phyloP scores from a whole-genome alignment of 2,888 invertebrate genomes.

The Sclerodermus sp. region DNA sequence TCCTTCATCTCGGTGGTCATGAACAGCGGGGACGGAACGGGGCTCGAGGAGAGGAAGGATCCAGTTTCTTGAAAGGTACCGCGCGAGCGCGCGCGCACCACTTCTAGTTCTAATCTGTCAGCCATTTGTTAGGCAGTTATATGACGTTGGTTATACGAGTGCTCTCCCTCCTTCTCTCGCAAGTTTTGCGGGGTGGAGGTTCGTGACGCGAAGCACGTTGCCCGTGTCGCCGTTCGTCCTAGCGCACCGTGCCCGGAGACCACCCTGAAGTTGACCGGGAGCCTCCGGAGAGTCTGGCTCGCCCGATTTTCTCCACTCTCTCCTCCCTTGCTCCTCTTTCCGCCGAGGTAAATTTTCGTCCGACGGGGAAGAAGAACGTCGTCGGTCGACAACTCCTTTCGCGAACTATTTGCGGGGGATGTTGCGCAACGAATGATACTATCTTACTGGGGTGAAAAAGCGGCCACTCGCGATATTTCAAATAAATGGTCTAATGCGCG shows the following conservation, averaged over 20 bases:
- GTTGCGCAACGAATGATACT: too few species aligned
- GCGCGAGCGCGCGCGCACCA: constrained; percentile 26
- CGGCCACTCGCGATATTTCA: too few species aligned
- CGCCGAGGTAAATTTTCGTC: too few species aligned
- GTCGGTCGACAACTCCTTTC: too few species aligned
- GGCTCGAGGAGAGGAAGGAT: constrained; percentile 24
- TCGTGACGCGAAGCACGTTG: constrained; percentile 38
- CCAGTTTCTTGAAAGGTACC: constrained; percentile 56
- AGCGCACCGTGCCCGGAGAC: constrained; percentile 33
- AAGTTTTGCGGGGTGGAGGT: constrained; percentile 2
- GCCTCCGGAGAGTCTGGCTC: background rate
- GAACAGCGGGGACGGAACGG: too few species aligned
- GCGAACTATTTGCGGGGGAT: too few species aligned
- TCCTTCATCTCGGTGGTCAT: too few species aligned
- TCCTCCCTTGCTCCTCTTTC: background rate
- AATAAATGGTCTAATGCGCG: too few species aligned
- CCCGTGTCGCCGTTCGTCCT: constrained; percentile 45
- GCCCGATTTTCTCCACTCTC: background rate
- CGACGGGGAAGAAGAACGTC: too few species aligned
- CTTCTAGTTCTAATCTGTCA: constrained; percentile 54
- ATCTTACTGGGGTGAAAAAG: too few species aligned
- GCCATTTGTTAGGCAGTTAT: constrained; percentile 53
- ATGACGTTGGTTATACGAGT: too few species aligned
- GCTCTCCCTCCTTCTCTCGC: constrained; percentile 5
- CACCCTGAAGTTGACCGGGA: constrained; percentile 43